Base-by-base conservation (phyloP, 2,113 vertebrate species). In the Bagarius yarrelli region DNA sequence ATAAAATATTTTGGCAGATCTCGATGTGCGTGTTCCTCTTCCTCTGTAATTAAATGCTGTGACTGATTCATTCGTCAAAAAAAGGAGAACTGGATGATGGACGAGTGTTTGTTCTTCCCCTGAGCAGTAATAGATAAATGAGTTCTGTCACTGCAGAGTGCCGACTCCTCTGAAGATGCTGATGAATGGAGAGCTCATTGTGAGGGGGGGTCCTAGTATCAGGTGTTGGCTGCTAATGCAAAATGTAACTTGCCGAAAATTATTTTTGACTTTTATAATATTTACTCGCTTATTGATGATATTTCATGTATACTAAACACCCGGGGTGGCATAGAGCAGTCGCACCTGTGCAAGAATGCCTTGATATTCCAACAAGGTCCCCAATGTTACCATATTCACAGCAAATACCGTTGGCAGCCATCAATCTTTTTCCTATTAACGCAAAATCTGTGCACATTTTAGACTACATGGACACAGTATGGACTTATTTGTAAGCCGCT, bases 101-200 rank as follows among this genome's bases (percentile, higher is more conserved):
- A 81, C 77, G 84, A 86, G 76, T 81, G 63, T 83, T 85, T 82
- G 70, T 53, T 72, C 69, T 79, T 78, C 83, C 83, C 85, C 72
- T 79, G 83, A 75, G 83, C 81, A 72, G 63, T 72, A 72, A 69
- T 82, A 75, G 78, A 83, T 83, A 85, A 84, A 83, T 83, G 81
- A 85, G 83, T 78, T 83, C 81, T 79, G 82, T 64, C 74, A 72
- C 73, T 67, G 80, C 84, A 83, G 67, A 83, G 50, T 44, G 80
- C 73, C 77, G 57, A 81, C 80, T 80, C 78, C 82, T 78, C 55
- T 55, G 47, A 78, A 74, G 53, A 81, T 21, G 47, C 40, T 79
- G 78, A 71, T 76, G 70, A 69, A 80, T 76, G 59, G 34, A 71
- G 18, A 40, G 19, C 12, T n/a, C 13, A 47, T 9, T 66, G 80